Conservation (phyloP, 2,113 vertebrate species). For the Balaenoptera acutorostrata region DNA sequence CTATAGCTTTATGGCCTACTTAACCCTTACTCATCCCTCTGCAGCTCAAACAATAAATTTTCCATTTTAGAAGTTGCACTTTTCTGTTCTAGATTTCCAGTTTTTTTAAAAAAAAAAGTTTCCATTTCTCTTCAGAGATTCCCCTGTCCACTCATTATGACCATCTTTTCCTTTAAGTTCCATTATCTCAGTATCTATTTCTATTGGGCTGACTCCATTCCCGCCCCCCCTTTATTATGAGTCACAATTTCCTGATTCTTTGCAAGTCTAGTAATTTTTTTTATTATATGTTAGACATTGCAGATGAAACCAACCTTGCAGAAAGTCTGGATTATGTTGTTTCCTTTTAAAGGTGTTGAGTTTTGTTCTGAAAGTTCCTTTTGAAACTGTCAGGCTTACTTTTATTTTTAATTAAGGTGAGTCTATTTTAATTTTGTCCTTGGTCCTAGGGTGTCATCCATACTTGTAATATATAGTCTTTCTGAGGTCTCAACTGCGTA, state of each 20-base stretch:
- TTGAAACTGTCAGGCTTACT: background rate
- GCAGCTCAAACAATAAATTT: background rate
- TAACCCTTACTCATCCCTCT: background rate
- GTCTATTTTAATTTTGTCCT: background rate
- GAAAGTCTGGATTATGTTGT: background rate
- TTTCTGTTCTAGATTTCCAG: background rate
- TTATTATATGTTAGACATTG: background rate
- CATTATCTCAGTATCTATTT: background rate
- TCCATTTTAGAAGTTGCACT: background rate
- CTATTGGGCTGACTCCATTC: background rate
- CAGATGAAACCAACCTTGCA: background rate
- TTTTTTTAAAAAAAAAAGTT: background rate
- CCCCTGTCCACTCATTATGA: background rate
- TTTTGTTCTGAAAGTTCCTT: background rate
- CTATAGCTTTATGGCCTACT: background rate
- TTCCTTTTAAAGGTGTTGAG: background rate
- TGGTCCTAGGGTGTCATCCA: background rate
- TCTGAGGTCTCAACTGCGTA: background rate
- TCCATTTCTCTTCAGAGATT: background rate
- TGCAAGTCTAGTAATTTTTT: background rate
- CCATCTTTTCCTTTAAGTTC: background rate
- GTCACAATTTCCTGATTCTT: background rate
- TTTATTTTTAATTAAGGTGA: background rate
- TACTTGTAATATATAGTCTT: background rate
- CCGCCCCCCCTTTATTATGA: background rate